phyloP scores from a whole-genome alignment of 1,140 invertebrate genomes.

The Hypothenemus hampei region DNA sequence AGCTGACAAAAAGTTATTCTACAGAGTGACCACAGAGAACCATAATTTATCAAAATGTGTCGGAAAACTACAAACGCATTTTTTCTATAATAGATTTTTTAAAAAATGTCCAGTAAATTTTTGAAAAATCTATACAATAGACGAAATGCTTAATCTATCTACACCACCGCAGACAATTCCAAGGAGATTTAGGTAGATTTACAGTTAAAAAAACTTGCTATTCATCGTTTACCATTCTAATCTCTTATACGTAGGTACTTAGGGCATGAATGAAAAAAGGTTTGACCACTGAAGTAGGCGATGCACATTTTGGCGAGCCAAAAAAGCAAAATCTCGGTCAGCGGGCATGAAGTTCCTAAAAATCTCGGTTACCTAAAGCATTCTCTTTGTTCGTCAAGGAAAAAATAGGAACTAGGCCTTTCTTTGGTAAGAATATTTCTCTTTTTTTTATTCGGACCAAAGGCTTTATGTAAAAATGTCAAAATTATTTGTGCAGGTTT shows the following conservation, averaged over 20 bases:
- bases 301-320: constrained; percentile 39
- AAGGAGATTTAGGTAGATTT: constrained; percentile 8
- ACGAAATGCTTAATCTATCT: constrained; percentile 7
- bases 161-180: neutral
- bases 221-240: constrained; percentile 20
- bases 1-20: neutral
- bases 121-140: constrained; percentile 4
- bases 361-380: neutral
- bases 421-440: neutral
- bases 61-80: neutral
- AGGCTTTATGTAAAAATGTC: constrained; percentile 1
- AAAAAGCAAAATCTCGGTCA: constrained; percentile 20
- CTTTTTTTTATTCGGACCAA: neutral
- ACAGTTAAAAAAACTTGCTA: constrained; percentile 19
- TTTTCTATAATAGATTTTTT: neutral
- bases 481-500: constrained; percentile 8
- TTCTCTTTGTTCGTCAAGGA: constrained; percentile 8
- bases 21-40: neutral
- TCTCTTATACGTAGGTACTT: constrained; percentile 27
- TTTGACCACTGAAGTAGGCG: constrained; percentile 37
- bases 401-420: constrained; percentile 5
- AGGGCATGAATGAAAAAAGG: constrained; percentile 29
- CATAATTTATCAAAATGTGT: neutral
- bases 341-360: neutral
- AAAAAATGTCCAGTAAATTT: neutral